phyloP scores from a whole-genome alignment of 2,113 vertebrate species.

The Gadus chalcogrammus region DNA sequence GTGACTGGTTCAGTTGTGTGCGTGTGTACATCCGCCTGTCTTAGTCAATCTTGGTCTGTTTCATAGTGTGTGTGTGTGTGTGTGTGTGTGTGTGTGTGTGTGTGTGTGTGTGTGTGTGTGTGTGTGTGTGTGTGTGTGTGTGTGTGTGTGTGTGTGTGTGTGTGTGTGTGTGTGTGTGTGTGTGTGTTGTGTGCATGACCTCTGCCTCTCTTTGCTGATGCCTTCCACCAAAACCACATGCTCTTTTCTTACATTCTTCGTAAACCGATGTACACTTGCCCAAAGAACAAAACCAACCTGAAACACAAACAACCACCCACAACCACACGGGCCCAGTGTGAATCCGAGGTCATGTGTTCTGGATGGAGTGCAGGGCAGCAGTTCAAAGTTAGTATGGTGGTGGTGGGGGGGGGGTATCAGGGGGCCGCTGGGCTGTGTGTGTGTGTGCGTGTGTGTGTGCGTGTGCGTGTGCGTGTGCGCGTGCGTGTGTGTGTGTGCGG shows the following conservation, averaged over 20 bases:
- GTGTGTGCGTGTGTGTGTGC: too few relatives aligned
- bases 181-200: too few relatives aligned
- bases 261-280: not conserved
- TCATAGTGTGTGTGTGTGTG: not conserved
- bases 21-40: too few relatives aligned
- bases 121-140: not conserved
- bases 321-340: not conserved
- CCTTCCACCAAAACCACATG: too few relatives aligned
- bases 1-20: not conserved
- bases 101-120: not conserved
- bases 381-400: not conserved
- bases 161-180: not conserved
- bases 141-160: not conserved
- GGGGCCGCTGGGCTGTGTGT: constrained; percentile 35
- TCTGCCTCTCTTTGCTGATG: too few relatives aligned
- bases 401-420: not conserved
- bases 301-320: not conserved
- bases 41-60: too few relatives aligned
- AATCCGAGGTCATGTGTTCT: too few relatives aligned
- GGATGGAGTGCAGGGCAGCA: too few relatives aligned
- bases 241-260: too few relatives aligned
- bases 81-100: not conserved
- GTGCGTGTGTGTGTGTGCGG: constrained; percentile 4
- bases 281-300: not conserved
- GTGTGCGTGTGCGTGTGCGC: constrained; percentile 31